Percentiles rank a stretch among this genome's conserved stretches.
Conservation (phyloP, 2,113 vertebrate genomes). For the Balaeniceps rex region DNA sequence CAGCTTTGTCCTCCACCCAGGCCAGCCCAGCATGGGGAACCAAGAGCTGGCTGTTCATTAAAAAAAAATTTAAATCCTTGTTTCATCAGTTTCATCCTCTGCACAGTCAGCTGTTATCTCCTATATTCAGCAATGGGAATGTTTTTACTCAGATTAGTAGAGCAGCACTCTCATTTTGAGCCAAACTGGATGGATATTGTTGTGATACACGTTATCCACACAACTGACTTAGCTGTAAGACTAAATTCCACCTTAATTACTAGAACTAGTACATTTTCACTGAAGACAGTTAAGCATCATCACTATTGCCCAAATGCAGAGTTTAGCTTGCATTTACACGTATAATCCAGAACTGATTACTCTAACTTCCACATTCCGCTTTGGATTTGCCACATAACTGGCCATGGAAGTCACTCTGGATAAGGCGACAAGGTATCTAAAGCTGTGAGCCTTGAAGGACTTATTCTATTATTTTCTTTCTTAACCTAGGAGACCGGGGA, state of each 20-base stretch:
- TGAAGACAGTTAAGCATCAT: neutral
- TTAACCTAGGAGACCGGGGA: neutral
- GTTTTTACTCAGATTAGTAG: neutral
- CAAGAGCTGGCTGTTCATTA: neutral
- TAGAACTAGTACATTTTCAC: neutral
- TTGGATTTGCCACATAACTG: neutral
- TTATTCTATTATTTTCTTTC: neutral
- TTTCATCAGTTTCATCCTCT: neutral
- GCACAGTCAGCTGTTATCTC: neutral
- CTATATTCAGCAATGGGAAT: neutral
- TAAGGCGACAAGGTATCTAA: neutral
- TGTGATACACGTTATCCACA: neutral
- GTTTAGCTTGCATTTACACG: neutral
- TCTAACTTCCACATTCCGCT: neutral
- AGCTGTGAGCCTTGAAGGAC: neutral
- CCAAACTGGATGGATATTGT: neutral
- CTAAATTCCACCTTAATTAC: neutral
- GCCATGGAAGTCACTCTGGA: accelerated
- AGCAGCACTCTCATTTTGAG: neutral
- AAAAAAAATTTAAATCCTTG: neutral
- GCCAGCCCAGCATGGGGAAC: neutral
- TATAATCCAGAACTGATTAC: neutral
- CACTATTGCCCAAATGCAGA: neutral
- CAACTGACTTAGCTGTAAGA: neutral
- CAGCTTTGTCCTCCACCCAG: neutral